Conservation (phyloP, 2,888 invertebrate genomes). For the Clepsis dumicolana region DNA sequence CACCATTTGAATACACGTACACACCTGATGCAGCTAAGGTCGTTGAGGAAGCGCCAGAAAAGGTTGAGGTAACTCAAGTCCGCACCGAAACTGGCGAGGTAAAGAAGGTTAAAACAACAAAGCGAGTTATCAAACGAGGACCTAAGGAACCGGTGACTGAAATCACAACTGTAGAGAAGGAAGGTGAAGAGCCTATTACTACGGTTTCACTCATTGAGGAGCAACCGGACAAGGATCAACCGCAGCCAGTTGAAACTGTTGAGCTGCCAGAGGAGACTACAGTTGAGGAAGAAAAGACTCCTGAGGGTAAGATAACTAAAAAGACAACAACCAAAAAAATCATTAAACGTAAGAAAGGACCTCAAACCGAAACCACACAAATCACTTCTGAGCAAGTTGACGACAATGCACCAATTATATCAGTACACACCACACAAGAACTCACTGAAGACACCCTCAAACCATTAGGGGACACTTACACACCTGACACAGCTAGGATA, state of each 20-base stretch:
- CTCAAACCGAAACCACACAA: slow-evolving; percentile 59
- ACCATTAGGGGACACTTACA: slow-evolving; percentile 43
- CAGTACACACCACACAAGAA: slow-evolving; percentile 66
- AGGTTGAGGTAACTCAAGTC: slow-evolving; percentile 55
- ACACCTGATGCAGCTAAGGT: slow-evolving; percentile 11
- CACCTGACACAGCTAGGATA: slow-evolving; percentile 53
- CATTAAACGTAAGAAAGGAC: slow-evolving; percentile 67
- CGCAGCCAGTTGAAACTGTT: slow-evolving; percentile 1
- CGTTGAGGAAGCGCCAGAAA: slow-evolving; percentile 1
- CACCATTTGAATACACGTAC: slow-evolving; percentile 48
- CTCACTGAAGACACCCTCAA: slow-evolving; percentile 53
- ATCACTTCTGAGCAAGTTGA: slow-evolving; percentile 72
- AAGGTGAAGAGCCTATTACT: neutral
- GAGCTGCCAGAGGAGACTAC: slow-evolving; percentile 50
- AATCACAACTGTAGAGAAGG: too few species aligned
- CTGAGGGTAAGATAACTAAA: slow-evolving; percentile 34
- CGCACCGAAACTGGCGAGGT: slow-evolving; percentile 54
- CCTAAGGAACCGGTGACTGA: too few species aligned
- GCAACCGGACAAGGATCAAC: neutral
- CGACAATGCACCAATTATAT: slow-evolving; percentile 70
- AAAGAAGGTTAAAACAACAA: neutral
- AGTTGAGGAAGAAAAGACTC: slow-evolving; percentile 43
- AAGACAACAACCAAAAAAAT: slow-evolving; percentile 52
- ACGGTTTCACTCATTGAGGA: neutral
- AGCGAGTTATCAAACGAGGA: neutral